Percentiles rank a stretch among this genome's conserved stretches.
Conservation (phyloP, 2,888 invertebrate genomes). For the Lottia scabra region DNA sequence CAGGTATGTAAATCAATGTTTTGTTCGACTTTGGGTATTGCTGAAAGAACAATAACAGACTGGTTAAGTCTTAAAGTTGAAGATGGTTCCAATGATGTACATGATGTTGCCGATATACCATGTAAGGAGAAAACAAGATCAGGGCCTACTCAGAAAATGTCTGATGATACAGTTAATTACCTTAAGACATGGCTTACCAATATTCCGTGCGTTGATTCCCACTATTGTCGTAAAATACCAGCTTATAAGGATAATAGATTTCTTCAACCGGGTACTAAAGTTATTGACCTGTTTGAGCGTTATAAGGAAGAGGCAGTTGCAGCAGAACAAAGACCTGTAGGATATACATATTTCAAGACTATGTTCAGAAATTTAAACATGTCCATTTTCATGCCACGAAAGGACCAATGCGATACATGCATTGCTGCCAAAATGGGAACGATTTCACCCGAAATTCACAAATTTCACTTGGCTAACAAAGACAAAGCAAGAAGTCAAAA, state of each 20-base stretch:
- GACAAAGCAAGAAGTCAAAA: background rate
- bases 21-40: background rate
- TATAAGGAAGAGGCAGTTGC: background rate
- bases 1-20: constrained; percentile 1
- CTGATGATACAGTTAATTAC: background rate
- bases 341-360: background rate
- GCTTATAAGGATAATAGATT: background rate
- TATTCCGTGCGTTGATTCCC: background rate
- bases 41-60: background rate
- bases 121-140: background rate
- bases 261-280: background rate
- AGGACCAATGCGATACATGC: background rate
- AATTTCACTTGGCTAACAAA: background rate
- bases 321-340: background rate
- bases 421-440: background rate
- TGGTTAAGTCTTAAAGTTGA: background rate
- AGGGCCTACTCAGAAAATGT: background rate
- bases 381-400: background rate
- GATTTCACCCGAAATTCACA: background rate
- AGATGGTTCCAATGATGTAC: background rate
- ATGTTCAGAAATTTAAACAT: background rate
- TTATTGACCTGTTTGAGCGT: background rate
- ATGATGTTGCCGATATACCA: too few species aligned
- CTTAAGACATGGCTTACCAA: background rate
- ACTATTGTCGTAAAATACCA: background rate